phyloP scores from a whole-genome alignment of 1,140 invertebrate genomes.

The Ericerus pela region DNA sequence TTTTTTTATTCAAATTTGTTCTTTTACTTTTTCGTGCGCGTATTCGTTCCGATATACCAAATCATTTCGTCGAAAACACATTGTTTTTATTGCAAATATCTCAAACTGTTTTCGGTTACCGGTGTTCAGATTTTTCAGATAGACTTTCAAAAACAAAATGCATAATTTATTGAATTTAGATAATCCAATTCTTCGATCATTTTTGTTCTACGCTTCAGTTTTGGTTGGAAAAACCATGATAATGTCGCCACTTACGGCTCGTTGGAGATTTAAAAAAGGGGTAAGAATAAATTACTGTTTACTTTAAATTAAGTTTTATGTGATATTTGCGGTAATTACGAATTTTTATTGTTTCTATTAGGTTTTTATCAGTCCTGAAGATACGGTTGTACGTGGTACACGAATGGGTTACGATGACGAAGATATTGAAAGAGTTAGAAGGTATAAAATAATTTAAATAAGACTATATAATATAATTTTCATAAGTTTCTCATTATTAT shows the following conservation, averaged over 20 bases:
- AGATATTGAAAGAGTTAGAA: conserved; percentile 40
- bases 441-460: conserved; percentile 21
- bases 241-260: conserved; percentile 39
- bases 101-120: no score
- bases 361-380: conserved; percentile 44
- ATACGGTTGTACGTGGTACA: conserved; percentile 30
- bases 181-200: conserved; percentile 34
- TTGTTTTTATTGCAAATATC: no score
- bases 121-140: no score
- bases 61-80: no score
- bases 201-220: conserved; percentile 39
- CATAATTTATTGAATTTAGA: background rate
- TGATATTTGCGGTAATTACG: background rate
- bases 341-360: conserved; percentile 25
- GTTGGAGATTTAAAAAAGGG: conserved; percentile 38
- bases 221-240: conserved; percentile 41
- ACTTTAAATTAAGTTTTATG: background rate
- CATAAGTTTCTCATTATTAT: no score
- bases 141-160: no score
- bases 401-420: conserved; percentile 37
- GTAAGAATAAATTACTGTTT: conserved; percentile 29
- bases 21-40: no score
- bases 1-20: no score
- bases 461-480: no score
- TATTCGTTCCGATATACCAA: no score